phyloP scores from a whole-genome alignment of 1,140 invertebrate genomes.

The Adoxophyes honmai region DNA sequence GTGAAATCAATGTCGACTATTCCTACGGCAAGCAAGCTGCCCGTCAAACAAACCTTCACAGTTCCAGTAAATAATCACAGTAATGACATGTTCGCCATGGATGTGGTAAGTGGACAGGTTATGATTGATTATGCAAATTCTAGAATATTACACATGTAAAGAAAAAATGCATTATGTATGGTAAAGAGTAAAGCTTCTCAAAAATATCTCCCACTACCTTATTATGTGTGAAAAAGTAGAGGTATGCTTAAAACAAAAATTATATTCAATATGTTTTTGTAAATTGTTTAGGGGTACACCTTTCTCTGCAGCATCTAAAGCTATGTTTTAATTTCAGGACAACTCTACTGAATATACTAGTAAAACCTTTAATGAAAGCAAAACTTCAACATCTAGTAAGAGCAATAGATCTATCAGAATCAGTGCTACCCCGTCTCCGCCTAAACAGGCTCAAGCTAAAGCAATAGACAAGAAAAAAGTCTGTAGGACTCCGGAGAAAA shows the following conservation, averaged over 20 bases:
- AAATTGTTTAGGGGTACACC: too few relatives aligned
- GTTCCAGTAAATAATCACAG: slow-evolving; percentile 21
- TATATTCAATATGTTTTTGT: too few relatives aligned
- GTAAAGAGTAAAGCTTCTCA: too few relatives aligned
- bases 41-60: neutral
- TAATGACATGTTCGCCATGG: slow-evolving; percentile 43
- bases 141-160: too few relatives aligned
- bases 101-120: slow-evolving; percentile 51
- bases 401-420: slow-evolving; percentile 37
- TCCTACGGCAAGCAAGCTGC: neutral
- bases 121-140: too few relatives aligned
- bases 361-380: slow-evolving; percentile 20
- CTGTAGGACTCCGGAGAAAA: slow-evolving; percentile 39
- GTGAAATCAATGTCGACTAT: neutral
- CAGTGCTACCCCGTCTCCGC: slow-evolving; percentile 36
- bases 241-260: too few relatives aligned
- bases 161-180: too few relatives aligned
- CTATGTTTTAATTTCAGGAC: slow-evolving; percentile 41
- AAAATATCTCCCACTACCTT: too few relatives aligned
- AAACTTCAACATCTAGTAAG: slow-evolving; percentile 22
- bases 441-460: slow-evolving; percentile 21
- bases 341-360: slow-evolving; percentile 24
- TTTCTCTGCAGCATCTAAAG: too few relatives aligned
- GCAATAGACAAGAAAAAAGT: slow-evolving; percentile 20
- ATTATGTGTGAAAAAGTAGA: too few relatives aligned